Conservation (phyloP, 1,140 invertebrate species). For the Calephelis nemesis region DNA sequence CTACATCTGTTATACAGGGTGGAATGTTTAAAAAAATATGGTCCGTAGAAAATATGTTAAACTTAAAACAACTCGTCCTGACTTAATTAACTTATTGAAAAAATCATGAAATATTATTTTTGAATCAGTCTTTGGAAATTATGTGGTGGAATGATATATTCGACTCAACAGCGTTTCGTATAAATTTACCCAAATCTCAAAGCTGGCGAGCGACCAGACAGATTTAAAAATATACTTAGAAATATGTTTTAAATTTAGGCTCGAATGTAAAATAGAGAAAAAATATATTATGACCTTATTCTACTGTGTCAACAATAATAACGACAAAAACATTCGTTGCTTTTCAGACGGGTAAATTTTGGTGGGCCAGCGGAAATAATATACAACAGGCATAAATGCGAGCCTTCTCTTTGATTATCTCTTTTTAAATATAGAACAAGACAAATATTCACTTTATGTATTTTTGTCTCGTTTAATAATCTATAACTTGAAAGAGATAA, state of each 20-base stretch:
- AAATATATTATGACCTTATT: too few species aligned
- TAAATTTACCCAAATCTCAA: neutral
- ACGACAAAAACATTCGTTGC: too few species aligned
- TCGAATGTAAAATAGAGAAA: neutral
- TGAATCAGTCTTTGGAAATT: slow-evolving; percentile 63
- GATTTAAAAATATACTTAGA: neutral
- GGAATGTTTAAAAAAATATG: slow-evolving; percentile 7
- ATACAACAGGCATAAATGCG: too few species aligned
- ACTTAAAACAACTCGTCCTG: slow-evolving; percentile 31
- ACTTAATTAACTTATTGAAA: slow-evolving; percentile 20
- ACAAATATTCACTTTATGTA: too few species aligned
- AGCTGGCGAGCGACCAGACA: neutral
- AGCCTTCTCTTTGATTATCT: too few species aligned
- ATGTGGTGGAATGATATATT: slow-evolving; percentile 51
- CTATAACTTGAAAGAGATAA: too few species aligned
- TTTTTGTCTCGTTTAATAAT: too few species aligned
- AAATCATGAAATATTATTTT: slow-evolving; percentile 31
- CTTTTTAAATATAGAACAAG: too few species aligned
- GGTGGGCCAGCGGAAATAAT: too few species aligned
- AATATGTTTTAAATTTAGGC: neutral
- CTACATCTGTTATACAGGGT: slow-evolving; percentile 32
- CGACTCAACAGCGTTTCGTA: slow-evolving; percentile 33
- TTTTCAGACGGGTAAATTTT: too few species aligned
- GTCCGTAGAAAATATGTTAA: neutral
- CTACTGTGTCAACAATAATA: too few species aligned